Base-by-base conservation (phyloP, 2,113 vertebrate species). In the Pseudopodoces humilis region DNA sequence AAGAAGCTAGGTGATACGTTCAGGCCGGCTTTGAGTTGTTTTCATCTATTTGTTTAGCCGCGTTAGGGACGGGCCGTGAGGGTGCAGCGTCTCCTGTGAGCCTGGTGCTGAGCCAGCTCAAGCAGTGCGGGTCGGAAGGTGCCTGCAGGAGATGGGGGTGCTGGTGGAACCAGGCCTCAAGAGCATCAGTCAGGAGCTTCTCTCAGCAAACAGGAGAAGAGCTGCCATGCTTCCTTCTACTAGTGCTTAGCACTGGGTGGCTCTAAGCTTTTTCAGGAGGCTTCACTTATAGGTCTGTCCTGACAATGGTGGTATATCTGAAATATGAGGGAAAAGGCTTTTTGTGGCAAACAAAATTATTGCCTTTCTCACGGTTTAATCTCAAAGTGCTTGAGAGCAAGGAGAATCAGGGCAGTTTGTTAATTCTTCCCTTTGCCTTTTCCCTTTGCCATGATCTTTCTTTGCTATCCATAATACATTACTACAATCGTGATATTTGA, bases 21-120 rank as follows among this genome's bases (percentile, higher is more conserved):
- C 23, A 4, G 41, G 17, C 39, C 6, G 17, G 5, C 12, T 24
- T 20, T 11, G 19, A 18, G 28, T 43, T 49, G 3, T 41, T 78
- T 53, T 35, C 12, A 4, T 19, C 31, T 25, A 0, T 67, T 33
- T 28, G 31, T 49, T 63, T 19, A 15, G 28, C 11, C 3, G 0
- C 3, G 33, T 11, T 64, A 13, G 15, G 47, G 71, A 39, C 6
- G 44, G 19, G 37, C 31, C 21, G 43, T 33, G 39, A 4, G 11
- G 10, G 0, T 27, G 5, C 46, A 31, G 60, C 11, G 1, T 24
- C 35, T 23, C 19, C 52, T 6, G 53, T 10, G 37, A 9, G 44
- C 20, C 28, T 22, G 55, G 15, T 27, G 7, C 39, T 21, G 58
- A 13, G 2, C 4, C 71, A 23, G 67, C 4, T 1, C 5, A 4